phyloP scores from a whole-genome alignment of 64 coral and sea anemone species.

The Pocillopora verrucosa region DNA sequence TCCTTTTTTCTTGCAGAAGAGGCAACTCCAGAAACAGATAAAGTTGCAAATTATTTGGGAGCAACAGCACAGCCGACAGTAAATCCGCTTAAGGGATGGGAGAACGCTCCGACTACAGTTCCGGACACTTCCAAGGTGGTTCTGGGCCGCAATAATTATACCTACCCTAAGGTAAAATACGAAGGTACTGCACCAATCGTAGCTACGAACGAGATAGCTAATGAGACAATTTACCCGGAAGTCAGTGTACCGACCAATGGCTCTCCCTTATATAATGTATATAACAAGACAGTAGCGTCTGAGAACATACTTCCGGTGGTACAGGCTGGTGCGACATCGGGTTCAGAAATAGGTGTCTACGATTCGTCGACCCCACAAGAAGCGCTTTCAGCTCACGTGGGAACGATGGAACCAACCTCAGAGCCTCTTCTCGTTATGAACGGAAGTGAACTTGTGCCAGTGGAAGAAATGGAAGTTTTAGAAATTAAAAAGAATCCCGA shows the following conservation, averaged over 20 bases:
- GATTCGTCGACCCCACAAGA: constrained; percentile 42
- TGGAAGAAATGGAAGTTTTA: constrained; percentile 38
- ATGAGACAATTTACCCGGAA: constrained; percentile 40
- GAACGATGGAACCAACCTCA: constrained; percentile 38
- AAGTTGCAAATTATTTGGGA: background rate
- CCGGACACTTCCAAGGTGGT: constrained; percentile 37
- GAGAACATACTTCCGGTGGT: constrained; percentile 30
- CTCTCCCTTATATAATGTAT: constrained; percentile 16
- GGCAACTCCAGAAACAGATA: background rate
- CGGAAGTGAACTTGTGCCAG: constrained; percentile 32
- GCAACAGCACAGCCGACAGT: constrained; percentile 25
- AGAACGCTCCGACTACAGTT: constrained; percentile 1
- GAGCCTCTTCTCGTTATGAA: constrained; percentile 47
- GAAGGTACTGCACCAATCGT: background rate
- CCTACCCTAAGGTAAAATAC: constrained; percentile 14
- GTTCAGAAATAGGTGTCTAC: constrained; percentile 29
- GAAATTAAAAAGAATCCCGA: constrained; percentile 29
- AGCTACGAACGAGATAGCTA: constrained; percentile 15
- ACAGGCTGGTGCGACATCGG: background rate
- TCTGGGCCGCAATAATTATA: constrained; percentile 14
- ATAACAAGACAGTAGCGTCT: constrained; percentile 29
- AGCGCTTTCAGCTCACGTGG: background rate
- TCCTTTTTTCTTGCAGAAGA: background rate
- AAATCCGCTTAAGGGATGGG: constrained; percentile 33
- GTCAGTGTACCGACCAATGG: constrained; percentile 6